Conservation (phyloP, 2,113 vertebrate genomes). For the Bujurquina vittata region DNA sequence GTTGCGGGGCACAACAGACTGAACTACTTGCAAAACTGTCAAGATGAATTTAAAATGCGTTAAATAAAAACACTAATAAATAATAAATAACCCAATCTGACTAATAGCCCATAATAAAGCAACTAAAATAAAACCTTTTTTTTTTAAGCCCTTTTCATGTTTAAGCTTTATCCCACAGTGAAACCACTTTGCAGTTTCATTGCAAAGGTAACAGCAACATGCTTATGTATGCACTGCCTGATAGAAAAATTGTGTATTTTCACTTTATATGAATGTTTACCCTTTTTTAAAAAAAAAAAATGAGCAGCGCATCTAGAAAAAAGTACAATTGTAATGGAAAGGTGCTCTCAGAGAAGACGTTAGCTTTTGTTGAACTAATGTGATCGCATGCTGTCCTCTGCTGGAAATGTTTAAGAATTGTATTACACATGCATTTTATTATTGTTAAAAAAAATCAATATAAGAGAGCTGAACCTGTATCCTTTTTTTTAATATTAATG, state of each 20-base stretch:
- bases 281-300: neutral
- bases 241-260: neutral
- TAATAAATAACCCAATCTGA: no score
- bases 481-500: neutral
- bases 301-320: neutral
- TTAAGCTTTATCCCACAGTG: neutral
- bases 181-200: neutral
- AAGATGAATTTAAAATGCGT: neutral
- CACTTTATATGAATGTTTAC: neutral
- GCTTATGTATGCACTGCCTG: neutral
- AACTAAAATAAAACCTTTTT: neutral
- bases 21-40: neutral
- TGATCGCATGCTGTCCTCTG: constrained; percentile 37
- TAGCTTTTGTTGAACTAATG: neutral
- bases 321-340: neutral
- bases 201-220: neutral
- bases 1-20: neutral
- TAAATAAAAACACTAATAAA: neutral
- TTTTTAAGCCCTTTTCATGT: neutral
- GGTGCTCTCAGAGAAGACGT: neutral
- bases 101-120: neutral
- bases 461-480: neutral
- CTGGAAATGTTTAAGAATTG: neutral
- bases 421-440: neutral
- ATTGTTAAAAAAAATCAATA: no score